Conservation (phyloP, 2,888 invertebrate species). For the Himalopsyche kuldschensis region DNA sequence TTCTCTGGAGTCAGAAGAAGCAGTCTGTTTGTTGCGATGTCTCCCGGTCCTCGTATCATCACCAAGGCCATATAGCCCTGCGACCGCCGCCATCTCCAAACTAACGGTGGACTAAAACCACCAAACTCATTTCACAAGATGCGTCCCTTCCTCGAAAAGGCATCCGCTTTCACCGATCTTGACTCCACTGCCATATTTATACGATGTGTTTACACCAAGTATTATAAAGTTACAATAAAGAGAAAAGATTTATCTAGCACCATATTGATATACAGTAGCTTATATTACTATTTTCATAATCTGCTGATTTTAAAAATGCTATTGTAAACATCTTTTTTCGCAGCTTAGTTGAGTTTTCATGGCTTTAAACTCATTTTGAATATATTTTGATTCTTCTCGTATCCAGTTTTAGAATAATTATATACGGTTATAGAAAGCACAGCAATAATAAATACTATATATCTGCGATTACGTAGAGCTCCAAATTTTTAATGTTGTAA, state of each 20-base stretch:
- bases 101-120: conserved; percentile 8
- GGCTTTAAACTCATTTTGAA: no score
- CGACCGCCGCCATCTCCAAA: conserved; percentile 71
- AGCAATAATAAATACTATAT: no score
- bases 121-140: background rate
- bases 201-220: background rate
- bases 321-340: no score
- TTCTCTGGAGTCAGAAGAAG: conserved; percentile 59
- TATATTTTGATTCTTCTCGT: no score
- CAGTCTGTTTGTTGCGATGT: conserved; percentile 53
- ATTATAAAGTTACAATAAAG: no score
- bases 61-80: conserved; percentile 77
- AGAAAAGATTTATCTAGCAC: no score
- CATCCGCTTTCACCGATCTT: background rate
- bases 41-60: conserved; percentile 66
- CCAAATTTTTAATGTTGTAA: background rate
- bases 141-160: background rate
- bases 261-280: no score
- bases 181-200: background rate
- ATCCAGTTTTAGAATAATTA: no score
- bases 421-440: no score
- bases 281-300: no score
- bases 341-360: no score
- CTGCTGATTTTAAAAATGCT: no score
- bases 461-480: background rate